Conservation (phyloP, 2,797 vertebrate species). For the Eremophila alpestris region DNA sequence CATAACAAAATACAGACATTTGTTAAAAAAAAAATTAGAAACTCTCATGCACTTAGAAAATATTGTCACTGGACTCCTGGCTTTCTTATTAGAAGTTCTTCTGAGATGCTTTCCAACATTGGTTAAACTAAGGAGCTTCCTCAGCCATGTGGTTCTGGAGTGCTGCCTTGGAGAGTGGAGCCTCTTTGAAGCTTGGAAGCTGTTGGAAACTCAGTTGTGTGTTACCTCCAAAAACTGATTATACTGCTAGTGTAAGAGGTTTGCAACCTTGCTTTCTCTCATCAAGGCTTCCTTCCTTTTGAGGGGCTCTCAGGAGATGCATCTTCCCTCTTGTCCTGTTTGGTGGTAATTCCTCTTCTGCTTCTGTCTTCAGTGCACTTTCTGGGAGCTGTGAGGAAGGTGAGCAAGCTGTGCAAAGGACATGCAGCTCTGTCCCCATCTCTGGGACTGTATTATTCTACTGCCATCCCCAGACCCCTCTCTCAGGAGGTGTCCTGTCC, state of each 20-base stretch:
- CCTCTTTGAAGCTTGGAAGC: background rate
- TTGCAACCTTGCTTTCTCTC: background rate
- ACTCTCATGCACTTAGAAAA: background rate
- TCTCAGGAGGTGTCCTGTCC: background rate
- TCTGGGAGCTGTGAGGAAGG: background rate
- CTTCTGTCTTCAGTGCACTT: background rate
- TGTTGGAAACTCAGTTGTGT: background rate
- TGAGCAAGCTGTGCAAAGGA: background rate
- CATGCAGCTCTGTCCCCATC: background rate
- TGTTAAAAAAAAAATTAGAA: background rate
- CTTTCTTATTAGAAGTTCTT: background rate
- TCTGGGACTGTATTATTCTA: background rate
- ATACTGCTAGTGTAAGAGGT: background rate
- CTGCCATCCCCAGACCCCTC: rapidly evolving
- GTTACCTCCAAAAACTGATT: background rate
- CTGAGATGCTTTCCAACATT: background rate
- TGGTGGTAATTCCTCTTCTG: background rate
- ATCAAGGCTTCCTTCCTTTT: background rate
- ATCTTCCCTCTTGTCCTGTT: background rate
- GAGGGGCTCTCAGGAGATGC: background rate
- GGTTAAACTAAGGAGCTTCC: background rate
- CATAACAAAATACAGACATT: background rate
- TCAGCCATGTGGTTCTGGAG: background rate
- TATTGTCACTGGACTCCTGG: background rate
- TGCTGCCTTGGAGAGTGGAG: background rate